Base-by-base conservation (phyloP, 2,888 invertebrate species). In the Acronicta leporina region DNA sequence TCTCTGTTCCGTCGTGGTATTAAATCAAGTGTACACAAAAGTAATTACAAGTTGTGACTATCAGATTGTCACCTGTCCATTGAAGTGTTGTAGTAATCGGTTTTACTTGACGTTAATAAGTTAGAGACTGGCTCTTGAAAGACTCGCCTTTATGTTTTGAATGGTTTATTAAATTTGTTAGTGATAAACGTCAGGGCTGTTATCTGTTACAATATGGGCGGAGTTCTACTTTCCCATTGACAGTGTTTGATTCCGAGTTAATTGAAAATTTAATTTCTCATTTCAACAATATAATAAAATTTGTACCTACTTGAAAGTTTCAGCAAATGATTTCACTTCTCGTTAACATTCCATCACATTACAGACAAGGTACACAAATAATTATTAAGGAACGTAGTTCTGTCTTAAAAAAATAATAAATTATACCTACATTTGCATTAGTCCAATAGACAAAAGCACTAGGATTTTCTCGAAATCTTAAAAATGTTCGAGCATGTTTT, bases 151-250 rank as follows among this genome's bases (percentile, higher is more conserved):
- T 30, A 27, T 30, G 20, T 43, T 38, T 43, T 43, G 43, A 43
- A 8, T 45, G 14, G 45, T 45, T 45, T 30, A 27, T 45, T 45
- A 8, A n/a, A 27, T 45, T 45, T 45, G 30, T 45, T 30, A n/a
- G 13, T 44, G 44, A n/a, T 45, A 8, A 30, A 45, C 14, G 45
- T 27, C 30, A 45, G 14, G 45, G 6, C n/a, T 25, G n/a, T 14
- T 45, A 45, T 45, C 45, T 45, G 4, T 14, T 1, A 43, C 27
- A 13, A 7, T 11, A 2, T 45, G 25, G 45, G 14, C 9, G n/a
- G 14, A 11, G 20, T 43, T 43, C 7, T 20, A 20, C 20, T 43
- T 20, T 20, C 11, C 11, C 9, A 13, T 6, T 20, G 5, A 6
- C n/a, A 38, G 38, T 1, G n/a, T n/a, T 38, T 38, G 13, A n/a